Evolutionary conservation across 2,113 vertebrate genomes (phyloP).

Genomic region (Embiotoca jacksoni): DNA sequence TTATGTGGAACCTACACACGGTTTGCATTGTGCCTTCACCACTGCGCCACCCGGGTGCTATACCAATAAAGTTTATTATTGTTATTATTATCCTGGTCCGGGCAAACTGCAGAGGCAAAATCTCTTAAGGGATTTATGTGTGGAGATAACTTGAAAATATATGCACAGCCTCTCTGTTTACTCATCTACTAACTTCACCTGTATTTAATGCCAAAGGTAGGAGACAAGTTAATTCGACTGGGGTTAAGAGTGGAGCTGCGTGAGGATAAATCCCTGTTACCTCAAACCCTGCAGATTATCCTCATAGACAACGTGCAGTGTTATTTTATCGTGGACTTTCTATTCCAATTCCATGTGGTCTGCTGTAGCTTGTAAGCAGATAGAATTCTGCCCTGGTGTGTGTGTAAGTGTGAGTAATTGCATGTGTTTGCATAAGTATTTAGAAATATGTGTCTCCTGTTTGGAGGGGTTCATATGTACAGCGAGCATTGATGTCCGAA

Average conservation of each 20-base stretch:
- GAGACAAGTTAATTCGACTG: conserved; percentile 33
- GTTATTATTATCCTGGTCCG: not conserved
- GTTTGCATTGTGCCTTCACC: not conserved
- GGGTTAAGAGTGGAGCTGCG: conserved; percentile 38
- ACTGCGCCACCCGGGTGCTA: too few species aligned
- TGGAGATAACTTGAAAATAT: conserved; percentile 47
- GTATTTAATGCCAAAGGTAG: conserved; percentile 28
- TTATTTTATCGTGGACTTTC: conserved; percentile 6
- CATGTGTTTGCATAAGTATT: not conserved
- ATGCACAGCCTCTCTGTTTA: conserved; percentile 66
- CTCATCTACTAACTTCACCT: conserved; percentile 35
- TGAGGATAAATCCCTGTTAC: conserved; percentile 29
- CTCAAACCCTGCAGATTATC: conserved; percentile 37
- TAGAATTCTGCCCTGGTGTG: not conserved
- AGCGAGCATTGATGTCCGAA: not conserved
- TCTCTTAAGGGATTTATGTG: conserved; percentile 34
- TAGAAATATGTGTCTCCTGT: not conserved
- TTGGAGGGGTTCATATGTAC: too few species aligned
- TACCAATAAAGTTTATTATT: conserved; percentile 14
- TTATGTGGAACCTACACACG: not conserved
- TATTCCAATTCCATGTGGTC: conserved; percentile 7
- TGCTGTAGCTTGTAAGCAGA: not conserved
- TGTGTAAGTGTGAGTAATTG: not conserved
- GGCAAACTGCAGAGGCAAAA: conserved; percentile 23
- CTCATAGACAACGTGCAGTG: conserved; percentile 46